Base-by-base conservation (phyloP, 2,113 vertebrate genomes). In the Antigone vipio region DNA sequence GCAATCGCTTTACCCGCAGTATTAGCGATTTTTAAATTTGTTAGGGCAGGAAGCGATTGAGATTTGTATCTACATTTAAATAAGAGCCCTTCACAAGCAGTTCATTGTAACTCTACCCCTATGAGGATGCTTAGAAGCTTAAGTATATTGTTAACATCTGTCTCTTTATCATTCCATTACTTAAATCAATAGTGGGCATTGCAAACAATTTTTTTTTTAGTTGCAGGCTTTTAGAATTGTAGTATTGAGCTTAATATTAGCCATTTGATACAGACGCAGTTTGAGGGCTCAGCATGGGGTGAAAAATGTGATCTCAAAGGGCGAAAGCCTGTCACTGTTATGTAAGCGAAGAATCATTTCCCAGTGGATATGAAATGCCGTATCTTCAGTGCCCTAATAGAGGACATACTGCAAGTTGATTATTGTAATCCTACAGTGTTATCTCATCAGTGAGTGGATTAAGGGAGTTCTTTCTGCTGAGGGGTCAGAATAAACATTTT, bases 361-460 rank as follows among this genome's bases (percentile, higher is more conserved):
- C 92, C 88, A 63, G 73, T 85, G 88, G 89, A 95, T 97, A 92
- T 95, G 96, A 97, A 96, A 97, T 93, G 90, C 95, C 35, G 52
- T 96, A 94, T 97, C 96, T 97, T 97, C 95, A 95, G 90, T 97
- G 95, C 92, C 49, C 96, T 98, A 95, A 98, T 97, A 97, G 97
- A 98, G 92, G 97, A 98, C 97, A 96, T 93, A 92, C 97, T 96
- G 97, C 96, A 97, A 97, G 98, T 97, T 98, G 97, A 98, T 98
- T 98, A 97, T 97, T 98, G 97, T 98, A 98, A 98, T 98, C 98
- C 97, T 95, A 97, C 97, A 71, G 97, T 52, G 97, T 97, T 98
- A 98, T 98, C 97, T 98, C 98, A 98, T 98, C 97, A 98, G 92
- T 87, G 96, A 98, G 96, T 91, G 97, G 98, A 98, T 98, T 98